Percentiles rank a stretch among this genome's conserved stretches.
These are phyloP conservation scores for Heliconius sara DNA, from an alignment of 2,888 invertebrate species.

Conservation along the genomic window DNA sequence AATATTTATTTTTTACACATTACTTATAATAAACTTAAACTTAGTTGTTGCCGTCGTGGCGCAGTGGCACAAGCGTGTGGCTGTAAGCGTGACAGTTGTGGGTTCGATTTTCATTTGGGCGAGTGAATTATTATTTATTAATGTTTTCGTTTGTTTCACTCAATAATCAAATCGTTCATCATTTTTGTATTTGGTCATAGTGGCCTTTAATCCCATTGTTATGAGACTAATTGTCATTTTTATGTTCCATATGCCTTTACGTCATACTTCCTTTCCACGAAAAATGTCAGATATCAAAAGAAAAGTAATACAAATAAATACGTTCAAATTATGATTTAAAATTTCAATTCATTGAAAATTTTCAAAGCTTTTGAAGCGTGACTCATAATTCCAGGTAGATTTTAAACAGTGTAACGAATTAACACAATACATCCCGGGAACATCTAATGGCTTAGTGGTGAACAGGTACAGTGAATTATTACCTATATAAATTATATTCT, in stretches of 20 bases:
- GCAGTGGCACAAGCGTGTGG: too few relatives aligned
- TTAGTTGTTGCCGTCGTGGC: too few relatives aligned
- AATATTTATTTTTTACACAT: too few relatives aligned
- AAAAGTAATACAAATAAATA: not conserved
- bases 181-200: not conserved
- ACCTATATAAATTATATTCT: conserved; percentile 3
- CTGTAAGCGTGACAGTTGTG: too few relatives aligned
- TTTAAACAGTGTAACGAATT: conserved; percentile 16
- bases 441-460: conserved; percentile 13
- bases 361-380: conserved; percentile 14
- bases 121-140: not conserved
- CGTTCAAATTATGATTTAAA: not conserved
- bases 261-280: too few relatives aligned
- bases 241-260: not conserved
- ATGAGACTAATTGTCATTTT: not conserved
- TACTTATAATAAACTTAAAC: too few relatives aligned
- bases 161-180: not conserved
- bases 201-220: not conserved
- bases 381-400: conserved; percentile 40
- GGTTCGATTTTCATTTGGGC: too few relatives aligned
- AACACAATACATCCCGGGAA: conserved; percentile 10
- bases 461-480: conserved; percentile 19
- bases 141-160: too few relatives aligned
- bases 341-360: conserved; percentile 38
- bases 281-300: not conserved